Evolutionary conservation across 2,113 vertebrate genomes (phyloP), one percentile per base, ranked within the genome.

Genomic region (Terrapene triunguis): DNA sequence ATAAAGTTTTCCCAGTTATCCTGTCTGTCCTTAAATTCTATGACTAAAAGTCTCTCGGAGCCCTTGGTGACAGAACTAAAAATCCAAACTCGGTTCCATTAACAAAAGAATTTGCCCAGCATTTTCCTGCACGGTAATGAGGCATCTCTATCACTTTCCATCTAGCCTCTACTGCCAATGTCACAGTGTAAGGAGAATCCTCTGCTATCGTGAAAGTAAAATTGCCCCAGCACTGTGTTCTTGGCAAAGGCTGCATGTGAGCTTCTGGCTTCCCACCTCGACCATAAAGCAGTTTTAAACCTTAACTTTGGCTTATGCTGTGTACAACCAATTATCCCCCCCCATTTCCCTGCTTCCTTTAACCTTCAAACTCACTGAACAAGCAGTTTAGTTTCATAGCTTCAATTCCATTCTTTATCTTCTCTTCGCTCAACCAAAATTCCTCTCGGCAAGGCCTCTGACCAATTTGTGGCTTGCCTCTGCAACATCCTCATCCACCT

Each of bases 61-160:
- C 79, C 54, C 92, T 93, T 80, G 85, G 87, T 21, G 29, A 11
- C 76, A 82, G 82, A 54, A 74, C 2, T 65, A 76, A 95, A 65
- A 42, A 51, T 42, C 22, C 48, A 55, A 92, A 13, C n/a, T 82
- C 54, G 84, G 72, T 80, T 91, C 32, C 25, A 25, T 32, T 82
- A 85, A 55, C 38, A 53, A 87, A 94, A 81, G 44, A 78, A 11
- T 69, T 87, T 79, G 29, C 50, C 38, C 13, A 85, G 87, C 87
- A 83, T 32, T 59, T 81, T 78, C 50, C 42, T 0, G n/a, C 38
- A 42, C 2, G 10, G 72, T 24, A 76, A 38, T 76, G 2, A 62
- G 51, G 76, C 16, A 72, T 16, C 57, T 81, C 11, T 84, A 44
- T 32, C 17, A 51, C 22, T 80, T 87, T 92, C 50, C 78, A 48